Percentiles rank a stretch among this genome's conserved stretches.
These are phyloP conservation scores for Tyrophagus putrescentiae DNA, from an alignment of 1,140 invertebrate genomes.

Conservation along the genomic window DNA sequence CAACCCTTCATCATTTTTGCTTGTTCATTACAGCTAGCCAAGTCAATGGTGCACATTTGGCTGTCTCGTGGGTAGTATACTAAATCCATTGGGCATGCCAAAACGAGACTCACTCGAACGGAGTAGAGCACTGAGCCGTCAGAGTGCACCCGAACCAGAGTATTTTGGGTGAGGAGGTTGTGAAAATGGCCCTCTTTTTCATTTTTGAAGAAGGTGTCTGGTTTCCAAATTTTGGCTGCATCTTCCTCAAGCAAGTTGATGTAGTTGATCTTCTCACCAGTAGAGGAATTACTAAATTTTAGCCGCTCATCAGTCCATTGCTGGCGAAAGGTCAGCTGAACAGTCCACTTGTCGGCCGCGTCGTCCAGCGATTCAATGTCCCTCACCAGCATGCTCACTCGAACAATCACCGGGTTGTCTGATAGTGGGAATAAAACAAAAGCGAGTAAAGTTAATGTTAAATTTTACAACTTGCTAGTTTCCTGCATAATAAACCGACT, in stretches of 20 bases:
- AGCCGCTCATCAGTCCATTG: conserved; percentile 37
- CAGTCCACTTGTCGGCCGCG: conserved; percentile 30
- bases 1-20: too few species aligned
- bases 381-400: background rate
- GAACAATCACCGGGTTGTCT: background rate
- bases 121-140: conserved; percentile 86
- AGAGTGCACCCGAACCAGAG: conserved; percentile 87
- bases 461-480: too few species aligned
- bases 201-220: conserved; percentile 93
- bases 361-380: background rate
- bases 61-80: too few species aligned
- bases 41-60: too few species aligned
- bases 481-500: too few species aligned
- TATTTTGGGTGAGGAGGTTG: conserved; percentile 91
- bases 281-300: too few species aligned
- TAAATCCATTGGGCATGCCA: too few species aligned
- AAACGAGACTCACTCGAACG: conserved; percentile 74
- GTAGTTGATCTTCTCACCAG: too few species aligned
- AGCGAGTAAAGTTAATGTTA: too few species aligned
- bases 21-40: conserved; percentile 35
- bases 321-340: conserved; percentile 38
- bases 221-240: conserved; percentile 96
- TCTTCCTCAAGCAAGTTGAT: too few species aligned
- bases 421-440: too few species aligned
- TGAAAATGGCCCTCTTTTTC: conserved; percentile 93